A percentile compares a stretch with the other conserved stretches of the same genome.
These are phyloP conservation scores for Lepidostoma basale DNA, from an alignment of 1,140 invertebrate species.

Conservation along the genomic window DNA sequence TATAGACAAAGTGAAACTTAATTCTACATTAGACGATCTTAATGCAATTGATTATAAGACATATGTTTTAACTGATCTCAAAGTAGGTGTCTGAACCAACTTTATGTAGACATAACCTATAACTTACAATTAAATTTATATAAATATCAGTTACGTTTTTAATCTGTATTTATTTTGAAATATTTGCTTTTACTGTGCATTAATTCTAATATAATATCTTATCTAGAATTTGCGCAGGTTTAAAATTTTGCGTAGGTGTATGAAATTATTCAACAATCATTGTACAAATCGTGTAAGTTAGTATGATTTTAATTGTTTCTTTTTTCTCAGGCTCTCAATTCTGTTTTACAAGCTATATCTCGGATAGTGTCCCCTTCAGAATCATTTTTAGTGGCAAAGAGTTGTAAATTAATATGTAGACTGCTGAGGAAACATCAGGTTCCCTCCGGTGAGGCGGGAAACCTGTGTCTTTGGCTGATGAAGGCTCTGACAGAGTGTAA, in stretches of 20 bases:
- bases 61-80: neutral
- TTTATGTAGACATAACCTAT: neutral
- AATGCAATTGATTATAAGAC: conserved; percentile 28
- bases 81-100: neutral
- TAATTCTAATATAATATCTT: neutral
- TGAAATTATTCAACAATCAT: no score
- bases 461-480: conserved; percentile 25
- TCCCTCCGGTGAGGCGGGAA: neutral
- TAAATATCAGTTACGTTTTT: neutral
- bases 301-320: no score
- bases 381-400: conserved; percentile 31
- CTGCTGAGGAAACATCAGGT: conserved; percentile 19
- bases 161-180: neutral
- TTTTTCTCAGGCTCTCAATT: conserved; percentile 17
- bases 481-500: conserved; percentile 21
- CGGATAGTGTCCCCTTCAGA: conserved; percentile 17
- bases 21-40: conserved; percentile 27
- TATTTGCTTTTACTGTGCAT: neutral
- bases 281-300: no score
- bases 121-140: neutral
- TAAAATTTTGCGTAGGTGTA: no score
- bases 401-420: conserved; percentile 30
- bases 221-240: no score
- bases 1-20: conserved; percentile 16
- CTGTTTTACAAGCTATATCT: conserved; percentile 13